A percentile compares a stretch with the other conserved stretches of the same genome.
phyloP scores from a whole-genome alignment of 2,888 invertebrate genomes.

The Lycophotia porphyrea region DNA sequence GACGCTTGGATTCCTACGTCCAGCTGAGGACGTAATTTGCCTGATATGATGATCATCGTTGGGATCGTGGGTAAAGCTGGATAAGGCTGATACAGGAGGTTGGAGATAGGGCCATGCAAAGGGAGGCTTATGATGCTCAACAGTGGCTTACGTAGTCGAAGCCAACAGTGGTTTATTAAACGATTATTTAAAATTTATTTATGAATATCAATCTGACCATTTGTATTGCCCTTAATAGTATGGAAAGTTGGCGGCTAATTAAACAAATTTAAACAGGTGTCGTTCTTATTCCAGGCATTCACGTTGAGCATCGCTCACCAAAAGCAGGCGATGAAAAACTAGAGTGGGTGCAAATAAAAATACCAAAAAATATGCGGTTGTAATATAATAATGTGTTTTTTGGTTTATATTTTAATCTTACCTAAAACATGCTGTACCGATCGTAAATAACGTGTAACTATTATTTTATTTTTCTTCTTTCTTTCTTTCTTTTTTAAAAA shows the following conservation, averaged over 20 bases:
- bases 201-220: background rate
- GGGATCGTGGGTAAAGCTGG: background rate
- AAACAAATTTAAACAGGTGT: background rate
- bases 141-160: background rate
- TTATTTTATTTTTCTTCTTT: no score
- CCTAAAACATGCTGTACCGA: background rate
- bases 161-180: background rate
- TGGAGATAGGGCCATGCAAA: background rate
- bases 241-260: background rate
- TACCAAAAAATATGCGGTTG: constrained; percentile 70
- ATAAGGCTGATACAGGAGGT: background rate
- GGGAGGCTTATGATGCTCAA: background rate
- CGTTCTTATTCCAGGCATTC: constrained; percentile 73
- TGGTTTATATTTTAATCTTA: constrained; percentile 15
- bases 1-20: background rate
- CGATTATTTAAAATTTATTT: background rate
- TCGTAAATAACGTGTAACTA: background rate
- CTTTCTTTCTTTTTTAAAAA: no score
- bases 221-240: background rate
- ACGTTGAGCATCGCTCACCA: constrained; percentile 67
- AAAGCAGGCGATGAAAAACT: constrained; percentile 71
- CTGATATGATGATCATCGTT: background rate
- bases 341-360: constrained; percentile 81
- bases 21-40: background rate
- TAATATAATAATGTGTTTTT: constrained; percentile 1